Conservation (phyloP, 2,888 invertebrate species). For the Phlogophora meticulosa region DNA sequence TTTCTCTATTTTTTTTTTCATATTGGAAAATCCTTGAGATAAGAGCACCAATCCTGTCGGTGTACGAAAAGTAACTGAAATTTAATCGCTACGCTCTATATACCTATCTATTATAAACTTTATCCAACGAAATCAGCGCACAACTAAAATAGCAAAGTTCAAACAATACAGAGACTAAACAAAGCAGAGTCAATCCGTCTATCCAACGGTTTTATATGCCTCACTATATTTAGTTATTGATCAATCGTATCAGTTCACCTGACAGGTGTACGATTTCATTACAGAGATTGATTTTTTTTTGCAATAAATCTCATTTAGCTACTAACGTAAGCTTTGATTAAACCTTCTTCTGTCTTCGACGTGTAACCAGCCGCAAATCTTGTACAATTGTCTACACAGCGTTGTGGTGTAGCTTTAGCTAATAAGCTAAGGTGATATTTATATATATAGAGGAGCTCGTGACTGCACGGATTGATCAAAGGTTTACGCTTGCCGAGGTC, state of each 20-base stretch:
- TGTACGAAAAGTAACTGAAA: conserved; percentile 48
- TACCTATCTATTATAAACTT: conserved; percentile 45
- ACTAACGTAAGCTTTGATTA: neutral
- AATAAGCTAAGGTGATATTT: too few species aligned
- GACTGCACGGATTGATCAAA: too few species aligned
- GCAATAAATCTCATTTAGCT: conserved; percentile 13
- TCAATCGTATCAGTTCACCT: conserved; percentile 46
- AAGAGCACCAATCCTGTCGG: neutral
- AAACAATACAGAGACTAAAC: conserved; percentile 85
- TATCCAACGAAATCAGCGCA: conserved; percentile 58
- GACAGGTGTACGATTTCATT: conserved; percentile 48
- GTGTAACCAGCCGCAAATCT: neutral
- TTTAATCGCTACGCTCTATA: conserved; percentile 45
- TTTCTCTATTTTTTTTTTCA: too few species aligned
- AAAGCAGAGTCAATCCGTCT: conserved; percentile 75
- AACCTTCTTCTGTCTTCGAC: neutral
- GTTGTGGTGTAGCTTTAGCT: too few species aligned
- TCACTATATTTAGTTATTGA: conserved; percentile 65
- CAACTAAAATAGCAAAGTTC: conserved; percentile 75
- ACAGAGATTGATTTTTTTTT: conserved; percentile 30
- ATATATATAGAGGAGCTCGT: too few species aligned
- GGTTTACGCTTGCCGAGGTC: too few species aligned
- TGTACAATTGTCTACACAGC: too few species aligned
- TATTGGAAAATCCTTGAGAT: neutral
- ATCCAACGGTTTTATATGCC: conserved; percentile 70